phyloP scores from a whole-genome alignment of 2,113 vertebrate genomes.

The Callithrix jacchus region DNA sequence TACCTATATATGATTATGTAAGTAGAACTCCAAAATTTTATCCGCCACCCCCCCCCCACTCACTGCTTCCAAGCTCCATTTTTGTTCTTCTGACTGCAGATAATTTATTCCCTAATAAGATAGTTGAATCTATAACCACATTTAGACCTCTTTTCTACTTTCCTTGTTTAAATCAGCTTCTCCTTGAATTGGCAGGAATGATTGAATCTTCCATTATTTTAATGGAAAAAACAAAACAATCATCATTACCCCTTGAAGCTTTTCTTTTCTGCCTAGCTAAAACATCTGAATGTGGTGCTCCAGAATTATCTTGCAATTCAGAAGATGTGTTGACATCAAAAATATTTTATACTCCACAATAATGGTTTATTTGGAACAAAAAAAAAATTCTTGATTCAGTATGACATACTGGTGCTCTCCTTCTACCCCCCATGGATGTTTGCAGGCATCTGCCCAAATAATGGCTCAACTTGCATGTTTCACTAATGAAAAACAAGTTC shows the following conservation, averaged over 20 bases:
- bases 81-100: neutral
- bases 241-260: neutral
- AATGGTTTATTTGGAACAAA: neutral
- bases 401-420: neutral
- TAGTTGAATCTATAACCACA: neutral
- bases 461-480: neutral
- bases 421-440: neutral
- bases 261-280: neutral
- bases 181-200: neutral
- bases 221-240: neutral
- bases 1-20: neutral
- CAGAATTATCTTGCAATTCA: neutral
- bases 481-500: neutral
- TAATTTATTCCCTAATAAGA: neutral
- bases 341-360: neutral
- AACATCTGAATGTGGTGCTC: neutral
- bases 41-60: neutral
- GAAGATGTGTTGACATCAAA: neutral
- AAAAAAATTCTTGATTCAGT: neutral
- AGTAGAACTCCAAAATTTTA: neutral
- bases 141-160: neutral
- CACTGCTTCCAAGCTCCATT: neutral
- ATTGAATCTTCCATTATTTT: neutral
- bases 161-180: neutral
- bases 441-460: neutral